A percentile compares a stretch with the other conserved stretches of the same genome.
Conservation (phyloP, 2,888 invertebrate genomes). For the Diplazon laetatorius region DNA sequence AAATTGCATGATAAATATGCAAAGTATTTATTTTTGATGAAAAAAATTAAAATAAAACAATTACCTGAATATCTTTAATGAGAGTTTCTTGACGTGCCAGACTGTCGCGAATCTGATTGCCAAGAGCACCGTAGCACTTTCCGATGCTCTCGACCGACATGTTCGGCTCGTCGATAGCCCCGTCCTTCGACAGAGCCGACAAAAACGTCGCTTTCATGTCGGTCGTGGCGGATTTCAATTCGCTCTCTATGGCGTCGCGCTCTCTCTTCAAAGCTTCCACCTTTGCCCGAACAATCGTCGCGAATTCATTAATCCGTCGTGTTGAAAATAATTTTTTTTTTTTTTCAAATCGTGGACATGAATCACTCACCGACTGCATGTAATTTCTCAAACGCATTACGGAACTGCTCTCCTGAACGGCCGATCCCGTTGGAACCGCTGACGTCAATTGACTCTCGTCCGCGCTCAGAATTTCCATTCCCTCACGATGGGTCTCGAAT, state of each 20-base stretch:
- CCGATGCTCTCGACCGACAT: constrained; percentile 89
- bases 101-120: constrained; percentile 90
- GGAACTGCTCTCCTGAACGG: constrained; percentile 85
- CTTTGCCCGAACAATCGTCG: constrained; percentile 21
- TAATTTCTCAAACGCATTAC: constrained; percentile 88
- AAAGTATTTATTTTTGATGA: no score
- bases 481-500: constrained; percentile 89
- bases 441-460: constrained; percentile 88
- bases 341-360: constrained; percentile 4
- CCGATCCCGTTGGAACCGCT: constrained; percentile 88
- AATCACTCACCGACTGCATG: constrained; percentile 88
- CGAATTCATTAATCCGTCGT: not conserved
- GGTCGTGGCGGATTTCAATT: constrained; percentile 90
- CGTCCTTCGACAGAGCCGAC: constrained; percentile 89
- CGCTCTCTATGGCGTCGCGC: constrained; percentile 94
- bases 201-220: constrained; percentile 94
- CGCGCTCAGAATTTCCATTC: constrained; percentile 92
- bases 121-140: constrained; percentile 89
- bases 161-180: constrained; percentile 90
- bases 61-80: constrained; percentile 87
- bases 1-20: constrained; percentile 11
- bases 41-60: no score
- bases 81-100: constrained; percentile 88
- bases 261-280: constrained; percentile 94
- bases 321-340: no score